phyloP scores from a whole-genome alignment of 2,888 invertebrate genomes.

The Leucania comma region DNA sequence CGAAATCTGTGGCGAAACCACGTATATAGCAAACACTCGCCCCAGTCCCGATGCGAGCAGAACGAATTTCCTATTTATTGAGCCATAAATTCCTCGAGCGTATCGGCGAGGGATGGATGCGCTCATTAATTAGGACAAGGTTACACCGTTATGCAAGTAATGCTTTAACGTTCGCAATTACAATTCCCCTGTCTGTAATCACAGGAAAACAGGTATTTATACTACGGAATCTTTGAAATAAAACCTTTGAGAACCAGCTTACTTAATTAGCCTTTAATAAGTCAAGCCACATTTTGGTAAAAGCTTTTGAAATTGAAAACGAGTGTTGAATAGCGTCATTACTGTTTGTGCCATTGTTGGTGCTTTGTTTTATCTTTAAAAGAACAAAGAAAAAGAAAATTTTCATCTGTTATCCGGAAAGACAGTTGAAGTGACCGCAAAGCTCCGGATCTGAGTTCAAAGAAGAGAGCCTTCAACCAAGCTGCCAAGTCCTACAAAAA shows the following conservation, averaged over 20 bases:
- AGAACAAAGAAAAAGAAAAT: constrained; percentile 1
- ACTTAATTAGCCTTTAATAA: constrained; percentile 50
- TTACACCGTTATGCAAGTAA: constrained; percentile 37
- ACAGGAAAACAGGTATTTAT: constrained; percentile 19
- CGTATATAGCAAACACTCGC: not conserved
- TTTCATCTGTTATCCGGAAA: constrained; percentile 22
- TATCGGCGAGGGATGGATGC: constrained; percentile 33
- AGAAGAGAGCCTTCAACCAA: too few relatives aligned
- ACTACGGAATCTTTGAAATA: constrained; percentile 19
- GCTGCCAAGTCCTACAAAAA: too few relatives aligned
- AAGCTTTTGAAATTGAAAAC: constrained; percentile 34
- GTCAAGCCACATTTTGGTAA: constrained; percentile 43
- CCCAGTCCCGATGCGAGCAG: constrained; percentile 20
- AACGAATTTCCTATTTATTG: constrained; percentile 45
- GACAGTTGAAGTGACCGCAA: constrained; percentile 39
- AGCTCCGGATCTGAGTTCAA: too few relatives aligned
- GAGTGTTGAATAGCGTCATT: constrained; percentile 46
- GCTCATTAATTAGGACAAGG: constrained; percentile 59
- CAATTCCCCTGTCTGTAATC: constrained; percentile 27
- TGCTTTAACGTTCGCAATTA: constrained; percentile 15
- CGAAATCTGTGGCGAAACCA: not conserved
- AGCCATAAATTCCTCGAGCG: constrained; percentile 42
- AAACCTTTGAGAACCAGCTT: constrained; percentile 43
- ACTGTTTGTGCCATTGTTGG: constrained; percentile 34
- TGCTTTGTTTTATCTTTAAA: constrained; percentile 16